These are phyloP conservation scores for Pachyuromys duprasi DNA, from an alignment of 2,797 vertebrate genomes.

Conservation along the genomic window DNA sequence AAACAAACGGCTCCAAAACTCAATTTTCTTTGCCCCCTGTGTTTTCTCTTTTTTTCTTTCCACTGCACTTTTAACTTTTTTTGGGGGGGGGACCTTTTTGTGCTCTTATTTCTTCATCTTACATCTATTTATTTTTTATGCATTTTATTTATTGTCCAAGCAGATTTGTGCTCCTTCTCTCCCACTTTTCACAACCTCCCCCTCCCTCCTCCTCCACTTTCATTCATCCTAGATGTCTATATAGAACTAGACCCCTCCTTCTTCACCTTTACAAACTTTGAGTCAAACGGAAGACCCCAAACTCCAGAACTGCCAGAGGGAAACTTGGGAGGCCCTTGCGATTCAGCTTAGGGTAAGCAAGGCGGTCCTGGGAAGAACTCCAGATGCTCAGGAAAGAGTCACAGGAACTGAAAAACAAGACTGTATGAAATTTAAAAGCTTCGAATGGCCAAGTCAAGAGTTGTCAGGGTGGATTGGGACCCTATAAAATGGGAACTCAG, in stretches of 20 bases:
- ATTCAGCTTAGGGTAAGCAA: fast-evolving
- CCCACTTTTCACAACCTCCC: neutral
- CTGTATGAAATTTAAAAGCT: neutral
- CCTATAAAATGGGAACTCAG: neutral
- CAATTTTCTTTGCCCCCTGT: neutral
- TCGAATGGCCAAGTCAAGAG: neutral
- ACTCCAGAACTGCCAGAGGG: neutral
- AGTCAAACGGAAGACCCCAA: neutral
- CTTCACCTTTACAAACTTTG: neutral
- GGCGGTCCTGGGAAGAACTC: neutral
- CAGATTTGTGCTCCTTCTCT: neutral
- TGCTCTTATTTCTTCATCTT: neutral
- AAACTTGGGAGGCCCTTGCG: neutral
- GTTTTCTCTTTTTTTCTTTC: neutral
- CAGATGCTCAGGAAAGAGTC: neutral
- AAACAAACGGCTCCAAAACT: neutral
- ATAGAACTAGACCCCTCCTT: neutral
- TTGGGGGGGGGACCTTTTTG: no score
- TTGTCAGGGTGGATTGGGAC: neutral
- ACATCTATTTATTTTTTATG: neutral
- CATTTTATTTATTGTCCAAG: neutral
- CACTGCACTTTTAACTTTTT: neutral
- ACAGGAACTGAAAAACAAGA: neutral
- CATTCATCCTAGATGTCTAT: neutral
- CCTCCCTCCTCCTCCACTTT: neutral